phyloP scores from a whole-genome alignment of 2,888 invertebrate species.

The Coelogynopora nodosa region DNA sequence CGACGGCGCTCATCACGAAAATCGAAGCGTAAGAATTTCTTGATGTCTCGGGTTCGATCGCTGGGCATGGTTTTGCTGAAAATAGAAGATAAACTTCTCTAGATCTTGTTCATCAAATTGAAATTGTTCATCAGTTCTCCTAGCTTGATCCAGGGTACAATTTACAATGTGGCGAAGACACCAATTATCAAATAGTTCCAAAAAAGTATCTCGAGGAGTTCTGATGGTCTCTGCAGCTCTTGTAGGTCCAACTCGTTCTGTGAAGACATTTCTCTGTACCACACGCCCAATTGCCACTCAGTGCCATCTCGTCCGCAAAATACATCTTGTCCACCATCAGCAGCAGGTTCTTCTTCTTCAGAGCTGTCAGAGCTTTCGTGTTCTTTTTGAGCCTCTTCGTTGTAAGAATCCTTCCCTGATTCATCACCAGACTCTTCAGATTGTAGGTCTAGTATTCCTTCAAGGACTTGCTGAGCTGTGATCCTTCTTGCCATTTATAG shows the following conservation, averaged over 20 bases:
- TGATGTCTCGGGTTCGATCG: background rate
- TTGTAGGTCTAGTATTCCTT: background rate
- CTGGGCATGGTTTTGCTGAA: background rate
- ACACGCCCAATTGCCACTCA: background rate
- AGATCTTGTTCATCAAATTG: background rate
- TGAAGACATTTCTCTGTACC: conserved; percentile 6
- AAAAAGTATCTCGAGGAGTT: conserved; percentile 13
- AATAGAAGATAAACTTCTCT: background rate
- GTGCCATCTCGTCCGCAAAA: background rate
- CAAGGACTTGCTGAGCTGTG: background rate
- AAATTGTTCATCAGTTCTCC: background rate
- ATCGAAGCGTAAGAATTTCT: conserved; percentile 26
- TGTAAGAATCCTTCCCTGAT: background rate
- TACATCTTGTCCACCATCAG: background rate
- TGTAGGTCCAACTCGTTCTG: conserved; percentile 19
- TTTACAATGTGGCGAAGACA: conserved; percentile 10
- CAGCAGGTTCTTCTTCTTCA: background rate
- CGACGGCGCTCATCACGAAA: background rate
- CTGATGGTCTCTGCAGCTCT: background rate
- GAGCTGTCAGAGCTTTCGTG: background rate
- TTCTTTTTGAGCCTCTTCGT: background rate
- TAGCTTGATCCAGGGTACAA: background rate
- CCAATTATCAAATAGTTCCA: background rate
- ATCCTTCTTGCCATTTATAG: background rate
- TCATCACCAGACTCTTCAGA: background rate